Conservation (phyloP, 2,888 invertebrate species). For the Dasypolia templi region DNA sequence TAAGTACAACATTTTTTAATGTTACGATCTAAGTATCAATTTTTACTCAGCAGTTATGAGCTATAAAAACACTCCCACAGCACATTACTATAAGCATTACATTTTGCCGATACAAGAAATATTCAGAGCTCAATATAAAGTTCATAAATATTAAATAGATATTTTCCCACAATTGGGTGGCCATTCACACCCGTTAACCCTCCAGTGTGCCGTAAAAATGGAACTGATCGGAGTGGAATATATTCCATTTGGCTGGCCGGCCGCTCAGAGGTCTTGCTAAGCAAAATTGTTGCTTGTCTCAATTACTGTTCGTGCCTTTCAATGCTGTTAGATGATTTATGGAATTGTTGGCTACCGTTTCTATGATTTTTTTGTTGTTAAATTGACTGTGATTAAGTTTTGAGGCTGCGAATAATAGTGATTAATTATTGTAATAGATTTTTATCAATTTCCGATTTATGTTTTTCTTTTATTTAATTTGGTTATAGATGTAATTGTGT, state of each 20-base stretch:
- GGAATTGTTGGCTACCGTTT: conserved; percentile 33
- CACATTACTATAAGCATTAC: conserved; percentile 77
- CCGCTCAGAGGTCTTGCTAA: conserved; percentile 79
- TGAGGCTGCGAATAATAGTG: conserved; percentile 24
- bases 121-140: conserved; percentile 78
- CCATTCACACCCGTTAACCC: conserved; percentile 88
- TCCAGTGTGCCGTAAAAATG: conserved; percentile 83
- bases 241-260: conserved; percentile 75
- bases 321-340: conserved; percentile 60
- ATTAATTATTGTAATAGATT: conserved; percentile 42
- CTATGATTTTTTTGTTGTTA: conserved; percentile 27
- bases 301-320: conserved; percentile 78
- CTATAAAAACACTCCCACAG: conserved; percentile 74
- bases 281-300: conserved; percentile 83
- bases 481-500: not conserved
- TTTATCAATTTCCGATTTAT: conserved; percentile 20
- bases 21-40: conserved; percentile 68
- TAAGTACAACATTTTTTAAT: conserved; percentile 57
- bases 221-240: conserved; percentile 84
- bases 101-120: conserved; percentile 77
- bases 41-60: conserved; percentile 68
- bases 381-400: conserved; percentile 27
- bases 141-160: conserved; percentile 89
- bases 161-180: conserved; percentile 90
- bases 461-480: conserved; percentile 1